Percentiles rank a stretch among this genome's conserved stretches.
Conservation (phyloP, 2,888 invertebrate species). For the Miltochrista miniata region DNA sequence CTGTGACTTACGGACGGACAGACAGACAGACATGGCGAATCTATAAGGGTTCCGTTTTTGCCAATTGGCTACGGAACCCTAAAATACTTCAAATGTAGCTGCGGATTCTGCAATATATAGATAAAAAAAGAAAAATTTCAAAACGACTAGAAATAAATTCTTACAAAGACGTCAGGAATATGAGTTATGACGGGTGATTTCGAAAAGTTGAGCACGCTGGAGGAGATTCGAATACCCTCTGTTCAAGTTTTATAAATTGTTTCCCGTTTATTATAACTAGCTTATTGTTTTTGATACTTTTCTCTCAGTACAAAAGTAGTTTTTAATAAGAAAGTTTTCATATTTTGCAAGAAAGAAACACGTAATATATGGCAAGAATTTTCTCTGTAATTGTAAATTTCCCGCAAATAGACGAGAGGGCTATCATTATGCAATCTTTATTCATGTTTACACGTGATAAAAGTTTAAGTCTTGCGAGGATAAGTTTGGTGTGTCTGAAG, state of each 20-base stretch:
- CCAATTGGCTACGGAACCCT: too few relatives aligned
- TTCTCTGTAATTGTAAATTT: neutral
- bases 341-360: slow-evolving; percentile 19
- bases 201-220: slow-evolving; percentile 53
- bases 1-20: too few relatives aligned
- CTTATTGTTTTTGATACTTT: slow-evolving; percentile 39
- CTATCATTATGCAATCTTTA: too few relatives aligned
- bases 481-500: too few relatives aligned
- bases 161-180: slow-evolving; percentile 49
- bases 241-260: slow-evolving; percentile 54
- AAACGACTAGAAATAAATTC: slow-evolving; percentile 38
- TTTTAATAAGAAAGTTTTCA: slow-evolving; percentile 30
- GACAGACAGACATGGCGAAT: too few relatives aligned
- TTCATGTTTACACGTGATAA: too few relatives aligned
- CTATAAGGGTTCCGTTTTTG: too few relatives aligned
- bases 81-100: too few relatives aligned
- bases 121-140: slow-evolving; percentile 31
- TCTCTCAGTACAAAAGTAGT: slow-evolving; percentile 20
- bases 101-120: too few relatives aligned
- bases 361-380: neutral
- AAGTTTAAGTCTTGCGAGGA: too few relatives aligned
- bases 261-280: slow-evolving; percentile 45
- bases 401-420: neutral
- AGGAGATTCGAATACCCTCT: slow-evolving; percentile 30
- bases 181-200: slow-evolving; percentile 61